Evolutionary conservation across 1,140 invertebrate species (phyloP).

Genomic region (Latrodectus geometricus): DNA sequence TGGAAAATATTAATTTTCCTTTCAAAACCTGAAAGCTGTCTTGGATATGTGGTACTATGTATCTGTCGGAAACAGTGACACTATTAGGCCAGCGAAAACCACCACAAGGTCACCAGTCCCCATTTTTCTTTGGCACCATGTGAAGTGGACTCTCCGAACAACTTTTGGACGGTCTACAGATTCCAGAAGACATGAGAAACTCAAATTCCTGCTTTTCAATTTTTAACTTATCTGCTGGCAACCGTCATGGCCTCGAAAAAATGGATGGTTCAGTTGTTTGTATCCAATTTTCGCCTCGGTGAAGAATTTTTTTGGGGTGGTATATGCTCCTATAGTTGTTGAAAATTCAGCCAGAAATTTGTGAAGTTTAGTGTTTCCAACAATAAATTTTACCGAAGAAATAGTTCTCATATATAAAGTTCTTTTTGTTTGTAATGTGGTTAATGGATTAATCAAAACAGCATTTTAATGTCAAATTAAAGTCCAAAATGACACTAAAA

Average conservation of each 20-base stretch:
- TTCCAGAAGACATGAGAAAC: conserved; percentile 1
- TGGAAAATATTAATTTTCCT: conserved; percentile 60
- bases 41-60: neutral
- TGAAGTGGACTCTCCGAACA: neutral
- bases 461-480: neutral
- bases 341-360: neutral
- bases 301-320: neutral
- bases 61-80: neutral
- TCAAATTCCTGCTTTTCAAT: conserved; percentile 49
- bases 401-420: neutral
- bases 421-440: conserved; percentile 11
- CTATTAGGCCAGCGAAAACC: neutral
- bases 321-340: neutral
- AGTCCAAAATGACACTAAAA: conserved; percentile 51
- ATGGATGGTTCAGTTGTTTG: neutral
- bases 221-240: conserved; percentile 25
- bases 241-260: neutral
- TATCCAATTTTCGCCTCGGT: neutral
- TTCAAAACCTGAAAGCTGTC: neutral
- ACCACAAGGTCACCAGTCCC: neutral
- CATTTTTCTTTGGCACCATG: neutral
- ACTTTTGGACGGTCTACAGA: neutral
- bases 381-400: neutral
- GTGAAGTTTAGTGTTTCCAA: neutral
- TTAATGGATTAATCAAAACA: conserved; percentile 1